Percentiles rank a stretch among this genome's conserved stretches.
Evolutionary conservation across 2,113 vertebrate genomes (phyloP).

Genomic region (Felis catus): DNA sequence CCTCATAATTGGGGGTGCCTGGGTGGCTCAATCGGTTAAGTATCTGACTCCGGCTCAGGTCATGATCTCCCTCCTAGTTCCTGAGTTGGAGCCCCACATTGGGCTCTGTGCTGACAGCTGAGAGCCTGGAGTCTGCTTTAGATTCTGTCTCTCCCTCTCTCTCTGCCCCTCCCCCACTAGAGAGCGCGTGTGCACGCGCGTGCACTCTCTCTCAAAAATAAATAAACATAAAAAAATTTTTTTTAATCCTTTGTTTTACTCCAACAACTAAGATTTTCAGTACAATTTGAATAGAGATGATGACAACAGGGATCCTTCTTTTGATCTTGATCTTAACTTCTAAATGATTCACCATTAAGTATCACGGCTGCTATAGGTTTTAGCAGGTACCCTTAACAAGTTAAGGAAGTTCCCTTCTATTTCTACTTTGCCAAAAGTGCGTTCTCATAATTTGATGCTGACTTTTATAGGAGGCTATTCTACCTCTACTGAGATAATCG

Average conservation of each 20-base stretch:
- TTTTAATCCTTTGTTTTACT: background rate
- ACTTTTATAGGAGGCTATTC: background rate
- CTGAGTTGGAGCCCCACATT: too few species aligned
- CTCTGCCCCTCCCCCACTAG: too few species aligned
- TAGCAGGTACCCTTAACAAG: background rate
- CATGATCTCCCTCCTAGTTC: too few species aligned
- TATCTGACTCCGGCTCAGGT: too few species aligned
- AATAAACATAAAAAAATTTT: too few species aligned
- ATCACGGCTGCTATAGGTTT: background rate
- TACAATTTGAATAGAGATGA: background rate
- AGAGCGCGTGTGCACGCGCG: too few species aligned
- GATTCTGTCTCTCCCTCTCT: too few species aligned
- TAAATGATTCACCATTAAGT: background rate
- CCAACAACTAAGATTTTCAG: background rate
- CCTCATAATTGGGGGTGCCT: background rate
- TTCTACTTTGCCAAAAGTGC: background rate
- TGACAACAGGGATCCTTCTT: background rate
- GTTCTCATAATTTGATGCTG: background rate
- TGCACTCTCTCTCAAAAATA: too few species aligned
- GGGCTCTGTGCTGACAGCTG: too few species aligned
- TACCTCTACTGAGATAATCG: background rate
- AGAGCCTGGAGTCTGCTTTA: too few species aligned
- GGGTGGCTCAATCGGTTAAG: too few species aligned
- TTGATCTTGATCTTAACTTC: background rate
- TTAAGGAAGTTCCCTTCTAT: background rate